A percentile compares a stretch with the other conserved stretches of the same genome.
Evolutionary conservation across 2,888 invertebrate genomes (phyloP).

Genomic region (Neelides folsomi): DNA sequence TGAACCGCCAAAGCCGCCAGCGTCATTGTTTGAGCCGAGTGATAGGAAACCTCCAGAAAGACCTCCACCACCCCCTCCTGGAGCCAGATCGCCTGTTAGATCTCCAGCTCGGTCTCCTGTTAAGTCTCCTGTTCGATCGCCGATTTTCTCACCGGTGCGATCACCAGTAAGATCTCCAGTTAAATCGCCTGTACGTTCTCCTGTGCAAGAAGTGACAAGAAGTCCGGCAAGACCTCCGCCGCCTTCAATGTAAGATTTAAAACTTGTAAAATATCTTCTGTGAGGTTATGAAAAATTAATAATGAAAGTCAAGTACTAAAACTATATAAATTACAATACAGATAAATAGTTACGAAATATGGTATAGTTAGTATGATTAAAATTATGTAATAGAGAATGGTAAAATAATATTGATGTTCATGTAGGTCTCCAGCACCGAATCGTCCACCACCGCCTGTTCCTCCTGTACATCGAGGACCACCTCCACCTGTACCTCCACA

Average conservation of each 20-base stretch:
- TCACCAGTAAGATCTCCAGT: slow-evolving; percentile 40
- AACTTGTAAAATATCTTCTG: too few species aligned
- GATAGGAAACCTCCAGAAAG: slow-evolving; percentile 6
- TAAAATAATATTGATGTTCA: too few species aligned
- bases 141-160: too few species aligned
- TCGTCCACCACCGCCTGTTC: slow-evolving; percentile 25
- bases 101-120: slow-evolving; percentile 2
- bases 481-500: slow-evolving; percentile 38
- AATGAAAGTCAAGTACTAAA: too few species aligned
- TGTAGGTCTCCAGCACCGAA: background rate
- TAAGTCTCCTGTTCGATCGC: background rate
- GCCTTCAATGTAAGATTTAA: too few species aligned
- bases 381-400: too few species aligned
- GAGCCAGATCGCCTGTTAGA: slow-evolving; percentile 7
- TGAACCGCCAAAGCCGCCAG: slow-evolving; percentile 5
- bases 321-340: too few species aligned
- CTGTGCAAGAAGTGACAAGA: background rate
- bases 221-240: too few species aligned
- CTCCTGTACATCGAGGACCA: slow-evolving; percentile 32
- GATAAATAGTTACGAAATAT: too few species aligned
- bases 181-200: slow-evolving; percentile 39
- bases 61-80: slow-evolving; percentile 12
- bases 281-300: too few species aligned
- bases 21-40: background rate
- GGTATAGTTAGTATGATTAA: too few species aligned